Conservation (phyloP, 2,797 vertebrate species). For the Lemur catta region DNA sequence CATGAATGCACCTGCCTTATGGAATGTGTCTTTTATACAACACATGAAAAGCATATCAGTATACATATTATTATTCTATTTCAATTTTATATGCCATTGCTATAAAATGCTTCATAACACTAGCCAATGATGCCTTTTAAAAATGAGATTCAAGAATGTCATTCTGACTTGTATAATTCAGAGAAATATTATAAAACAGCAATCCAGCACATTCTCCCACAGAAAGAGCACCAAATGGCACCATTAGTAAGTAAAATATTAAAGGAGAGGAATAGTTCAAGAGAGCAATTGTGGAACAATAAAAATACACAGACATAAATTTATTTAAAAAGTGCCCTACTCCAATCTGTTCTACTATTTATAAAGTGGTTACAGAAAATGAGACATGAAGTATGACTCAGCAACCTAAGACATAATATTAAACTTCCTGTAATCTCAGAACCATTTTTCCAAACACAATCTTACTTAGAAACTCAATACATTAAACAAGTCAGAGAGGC, state of each 20-base stretch:
- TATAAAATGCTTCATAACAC: not conserved
- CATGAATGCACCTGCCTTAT: not conserved
- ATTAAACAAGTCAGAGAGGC: not conserved
- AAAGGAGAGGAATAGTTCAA: constrained; percentile 31
- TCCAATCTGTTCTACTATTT: constrained; percentile 25
- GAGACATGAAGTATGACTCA: not conserved
- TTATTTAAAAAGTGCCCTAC: not conserved
- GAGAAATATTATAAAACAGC: not conserved
- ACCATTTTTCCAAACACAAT: constrained; percentile 14
- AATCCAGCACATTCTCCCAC: not conserved
- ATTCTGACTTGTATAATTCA: not conserved
- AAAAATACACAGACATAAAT: not conserved
- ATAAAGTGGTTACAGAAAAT: constrained; percentile 55
- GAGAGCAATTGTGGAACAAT: not conserved
- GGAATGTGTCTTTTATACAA: not conserved
- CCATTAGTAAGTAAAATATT: not conserved
- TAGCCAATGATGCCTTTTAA: not conserved
- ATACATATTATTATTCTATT: not conserved
- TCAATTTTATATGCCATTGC: not conserved
- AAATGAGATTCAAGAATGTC: constrained; percentile 10
- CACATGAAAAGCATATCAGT: not conserved
- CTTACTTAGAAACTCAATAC: constrained; percentile 4
- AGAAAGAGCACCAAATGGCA: not conserved
- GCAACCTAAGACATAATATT: not conserved
- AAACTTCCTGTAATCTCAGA: not conserved